Evolutionary conservation across 2,888 invertebrate genomes (phyloP).

Genomic region (Adelphocoris suturalis): DNA sequence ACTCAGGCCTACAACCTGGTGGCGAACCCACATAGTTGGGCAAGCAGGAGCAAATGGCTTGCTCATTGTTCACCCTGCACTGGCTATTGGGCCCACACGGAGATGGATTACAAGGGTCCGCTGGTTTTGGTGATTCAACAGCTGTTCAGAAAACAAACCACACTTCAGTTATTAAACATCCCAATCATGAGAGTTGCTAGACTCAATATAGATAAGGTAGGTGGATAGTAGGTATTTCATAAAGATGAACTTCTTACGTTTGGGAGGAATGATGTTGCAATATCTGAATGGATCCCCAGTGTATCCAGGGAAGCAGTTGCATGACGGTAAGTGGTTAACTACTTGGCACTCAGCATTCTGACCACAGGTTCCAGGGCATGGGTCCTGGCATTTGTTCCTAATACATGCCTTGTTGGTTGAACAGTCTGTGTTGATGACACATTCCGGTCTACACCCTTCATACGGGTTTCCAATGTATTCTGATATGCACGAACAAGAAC

Average conservation of each 20-base stretch:
- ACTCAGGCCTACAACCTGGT: constrained; percentile 87
- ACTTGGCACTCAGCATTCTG: constrained; percentile 84
- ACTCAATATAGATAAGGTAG: neutral
- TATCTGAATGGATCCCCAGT: constrained; percentile 85
- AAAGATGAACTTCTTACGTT: constrained; percentile 77
- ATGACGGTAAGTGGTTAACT: constrained; percentile 84
- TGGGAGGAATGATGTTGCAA: constrained; percentile 80
- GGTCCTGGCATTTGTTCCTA: constrained; percentile 84
- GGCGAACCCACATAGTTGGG: constrained; percentile 84
- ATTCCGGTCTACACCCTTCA: constrained; percentile 84
- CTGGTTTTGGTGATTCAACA: constrained; percentile 74
- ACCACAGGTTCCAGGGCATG: constrained; percentile 86
- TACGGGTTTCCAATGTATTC: constrained; percentile 88
- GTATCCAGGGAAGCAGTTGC: constrained; percentile 83
- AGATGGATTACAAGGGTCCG: constrained; percentile 85
- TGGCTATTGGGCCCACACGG: constrained; percentile 91
- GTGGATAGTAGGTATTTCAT: too few relatives aligned
- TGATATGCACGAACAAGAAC: constrained; percentile 85
- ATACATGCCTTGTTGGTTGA: constrained; percentile 83
- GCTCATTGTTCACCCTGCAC: constrained; percentile 86
- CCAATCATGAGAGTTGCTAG: constrained; percentile 75
- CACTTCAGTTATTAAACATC: constrained; percentile 5
- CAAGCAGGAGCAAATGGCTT: constrained; percentile 86
- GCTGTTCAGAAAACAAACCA: constrained; percentile 72
- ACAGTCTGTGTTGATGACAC: constrained; percentile 84